A percentile compares a stretch with the other conserved stretches of the same genome.
phyloP scores from a whole-genome alignment of 2,888 invertebrate genomes.

The Anoncus sp. region DNA sequence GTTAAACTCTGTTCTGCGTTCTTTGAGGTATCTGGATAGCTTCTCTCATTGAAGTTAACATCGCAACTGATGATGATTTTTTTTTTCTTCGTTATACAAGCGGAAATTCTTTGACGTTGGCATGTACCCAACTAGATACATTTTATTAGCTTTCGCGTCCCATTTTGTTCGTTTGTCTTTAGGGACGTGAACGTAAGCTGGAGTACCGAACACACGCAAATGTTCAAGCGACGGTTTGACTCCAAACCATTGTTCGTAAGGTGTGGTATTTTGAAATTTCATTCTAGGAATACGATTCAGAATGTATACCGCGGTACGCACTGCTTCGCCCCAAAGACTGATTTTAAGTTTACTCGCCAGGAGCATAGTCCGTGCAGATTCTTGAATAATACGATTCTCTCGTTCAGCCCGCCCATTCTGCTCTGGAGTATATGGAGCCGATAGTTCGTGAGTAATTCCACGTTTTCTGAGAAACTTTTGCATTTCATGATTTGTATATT shows the following conservation, averaged over 20 bases:
- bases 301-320: constrained; percentile 4
- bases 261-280: too few species aligned
- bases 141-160: too few species aligned
- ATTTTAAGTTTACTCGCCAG: constrained; percentile 37
- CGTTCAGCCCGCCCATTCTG: constrained; percentile 63
- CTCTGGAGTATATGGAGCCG: constrained; percentile 61
- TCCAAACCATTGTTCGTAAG: background rate
- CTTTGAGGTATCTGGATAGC: too few species aligned
- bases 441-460: constrained; percentile 57
- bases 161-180: too few species aligned
- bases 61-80: too few species aligned
- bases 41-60: too few species aligned
- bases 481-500: background rate
- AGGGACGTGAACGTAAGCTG: too few species aligned
- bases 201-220: too few species aligned
- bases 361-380: constrained; percentile 62
- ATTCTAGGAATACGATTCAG: background rate
- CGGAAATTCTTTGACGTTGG: too few species aligned
- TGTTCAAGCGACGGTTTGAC: background rate
- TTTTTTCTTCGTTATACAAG: too few species aligned
- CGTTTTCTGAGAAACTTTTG: background rate
- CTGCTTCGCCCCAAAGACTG: constrained; percentile 9
- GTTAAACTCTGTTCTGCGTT: too few species aligned
- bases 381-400: constrained; percentile 63
- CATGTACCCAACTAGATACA: too few species aligned